phyloP scores from a whole-genome alignment of 2,888 invertebrate species.

The Caenorhabditis sp. region DNA sequence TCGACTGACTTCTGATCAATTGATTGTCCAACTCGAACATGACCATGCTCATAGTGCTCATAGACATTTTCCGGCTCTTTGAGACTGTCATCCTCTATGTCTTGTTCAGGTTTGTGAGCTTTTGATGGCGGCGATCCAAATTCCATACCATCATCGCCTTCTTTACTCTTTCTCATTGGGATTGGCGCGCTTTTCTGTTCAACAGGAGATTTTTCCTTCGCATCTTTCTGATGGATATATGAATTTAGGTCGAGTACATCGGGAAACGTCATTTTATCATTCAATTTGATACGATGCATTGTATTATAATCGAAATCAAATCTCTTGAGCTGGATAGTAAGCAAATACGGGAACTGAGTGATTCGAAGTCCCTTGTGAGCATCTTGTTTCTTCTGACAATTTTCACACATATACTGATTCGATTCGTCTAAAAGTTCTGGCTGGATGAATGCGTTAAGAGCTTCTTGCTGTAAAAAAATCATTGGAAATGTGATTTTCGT shows the following conservation, averaged over 20 bases:
- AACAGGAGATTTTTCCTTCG: too few relatives aligned
- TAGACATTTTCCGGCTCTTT: not conserved
- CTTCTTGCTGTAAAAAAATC: constrained; percentile 82
- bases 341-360: constrained; percentile 84
- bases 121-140: constrained; percentile 17
- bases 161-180: not conserved
- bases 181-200: not conserved
- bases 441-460: constrained; percentile 83
- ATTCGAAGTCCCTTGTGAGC: constrained; percentile 89
- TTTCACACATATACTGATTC: constrained; percentile 87
- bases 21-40: constrained; percentile 31
- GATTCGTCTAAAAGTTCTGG: constrained; percentile 84
- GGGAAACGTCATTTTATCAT: constrained; percentile 86
- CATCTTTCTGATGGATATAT: constrained; percentile 75
- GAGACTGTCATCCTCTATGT: not conserved
- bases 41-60: not conserved
- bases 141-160: constrained; percentile 26
- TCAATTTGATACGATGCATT: constrained; percentile 85
- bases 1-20: constrained; percentile 47
- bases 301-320: constrained; percentile 88
- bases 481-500: too few relatives aligned
- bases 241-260: constrained; percentile 82
- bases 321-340: constrained; percentile 86
- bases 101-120: constrained; percentile 5
- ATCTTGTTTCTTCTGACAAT: constrained; percentile 85